Evolutionary conservation across 2,888 invertebrate species (phyloP), one percentile per base, ranked within the genome.

Genomic region (Cecidostiba fungosa): DNA sequence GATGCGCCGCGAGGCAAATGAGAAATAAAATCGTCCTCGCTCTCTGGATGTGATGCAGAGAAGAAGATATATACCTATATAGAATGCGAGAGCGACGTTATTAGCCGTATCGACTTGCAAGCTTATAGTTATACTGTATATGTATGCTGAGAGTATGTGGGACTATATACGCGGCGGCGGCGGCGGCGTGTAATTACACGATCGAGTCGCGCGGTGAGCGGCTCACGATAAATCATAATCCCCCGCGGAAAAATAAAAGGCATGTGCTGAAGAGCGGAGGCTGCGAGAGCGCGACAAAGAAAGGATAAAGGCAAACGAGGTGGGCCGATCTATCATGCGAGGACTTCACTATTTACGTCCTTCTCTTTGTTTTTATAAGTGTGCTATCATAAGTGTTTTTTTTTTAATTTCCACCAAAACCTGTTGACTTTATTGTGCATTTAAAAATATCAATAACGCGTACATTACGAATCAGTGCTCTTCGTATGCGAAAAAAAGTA

Each of bases 181-280:
- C 50, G 76, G 84, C 74, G 59, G 84, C 78, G 69, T 81, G 78
- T 87, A 87, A 87, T 87, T 86, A 83, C 86, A 76, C 81, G 87
- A 87, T 85, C 84, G 85, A 50, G 78, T 78, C 78, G 66, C 79
- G 50, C 74, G n/a, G 72, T 79, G 79, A 80, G 86, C 86, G 84
- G 77, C 82, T 82, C 87, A 8, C 54, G 78, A 87, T 87, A 87
- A 87, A 87, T 87, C 87, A 87, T 81, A 77, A 86, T 81, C 78
- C 36, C 39, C 19, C 66, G 70, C 62, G 73, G 29, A 59, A 59
- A 69, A 76, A 69, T 26, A 76, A 79, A 62, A 73, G n/a, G n/a
- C 32, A 23, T 43, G 14, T 12, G 3, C 0, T n/a, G 69, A 32
- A 32, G 36, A 26, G 54, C 32, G 12, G 16, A 54, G 14, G 43